A percentile compares a stretch with the other conserved stretches of the same genome.
Conservation (phyloP, 2,888 invertebrate genomes). For the Fabriciana adippe region DNA sequence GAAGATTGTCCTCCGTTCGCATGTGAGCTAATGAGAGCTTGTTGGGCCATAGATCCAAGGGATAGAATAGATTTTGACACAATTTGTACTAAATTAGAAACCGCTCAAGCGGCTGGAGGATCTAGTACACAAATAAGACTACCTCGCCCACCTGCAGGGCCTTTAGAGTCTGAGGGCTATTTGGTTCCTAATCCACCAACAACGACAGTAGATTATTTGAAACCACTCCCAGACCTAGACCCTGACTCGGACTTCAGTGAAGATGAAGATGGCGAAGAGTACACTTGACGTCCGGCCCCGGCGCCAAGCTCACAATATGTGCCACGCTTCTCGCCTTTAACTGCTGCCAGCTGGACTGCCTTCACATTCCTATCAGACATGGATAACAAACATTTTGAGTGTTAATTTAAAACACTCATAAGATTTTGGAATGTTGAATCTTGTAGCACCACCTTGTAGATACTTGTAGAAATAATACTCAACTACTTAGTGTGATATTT, state of each 20-base stretch:
- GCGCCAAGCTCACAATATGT: slow-evolving; percentile 60
- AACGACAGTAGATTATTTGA: slow-evolving; percentile 78
- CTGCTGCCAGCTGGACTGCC: slow-evolving; percentile 46
- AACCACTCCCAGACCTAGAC: slow-evolving; percentile 64
- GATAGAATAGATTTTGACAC: slow-evolving; percentile 88
- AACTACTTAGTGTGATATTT: slow-evolving; percentile 37
- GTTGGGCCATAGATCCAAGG: slow-evolving; percentile 91
- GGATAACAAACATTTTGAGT: slow-evolving; percentile 51
- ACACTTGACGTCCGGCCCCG: slow-evolving; percentile 62
- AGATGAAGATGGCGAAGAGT: slow-evolving; percentile 71
- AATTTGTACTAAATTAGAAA: slow-evolving; percentile 85
- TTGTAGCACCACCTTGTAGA: not conserved
- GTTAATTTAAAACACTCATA: slow-evolving; percentile 43
- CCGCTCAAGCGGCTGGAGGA: slow-evolving; percentile 62
- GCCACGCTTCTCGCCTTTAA: slow-evolving; percentile 57
- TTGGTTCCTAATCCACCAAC: slow-evolving; percentile 82
- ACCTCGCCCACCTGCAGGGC: slow-evolving; percentile 79
- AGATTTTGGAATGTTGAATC: not conserved
- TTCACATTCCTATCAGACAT: slow-evolving; percentile 62
- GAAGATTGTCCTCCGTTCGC: slow-evolving; percentile 88
- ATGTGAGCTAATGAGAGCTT: slow-evolving; percentile 88
- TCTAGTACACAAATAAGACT: slow-evolving; percentile 58
- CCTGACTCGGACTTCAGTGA: slow-evolving; percentile 62
- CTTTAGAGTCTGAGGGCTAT: slow-evolving; percentile 86
- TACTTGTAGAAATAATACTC: slow-evolving; percentile 37